phyloP scores from a whole-genome alignment of 1,140 invertebrate species.

The Argopecten irradians region DNA sequence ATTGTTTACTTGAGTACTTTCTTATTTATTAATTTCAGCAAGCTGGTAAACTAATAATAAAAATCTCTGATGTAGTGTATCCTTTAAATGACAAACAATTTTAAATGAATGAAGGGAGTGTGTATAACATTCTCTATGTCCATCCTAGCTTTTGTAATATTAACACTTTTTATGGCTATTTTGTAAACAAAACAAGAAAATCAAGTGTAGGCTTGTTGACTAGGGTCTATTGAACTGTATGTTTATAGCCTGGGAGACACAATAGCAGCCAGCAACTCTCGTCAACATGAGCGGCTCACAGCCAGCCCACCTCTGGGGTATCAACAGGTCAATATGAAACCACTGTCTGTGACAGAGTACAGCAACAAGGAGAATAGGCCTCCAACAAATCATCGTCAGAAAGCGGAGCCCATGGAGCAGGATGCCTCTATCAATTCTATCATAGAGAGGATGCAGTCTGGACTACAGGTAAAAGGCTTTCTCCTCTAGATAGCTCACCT shows the following conservation, averaged over 20 bases:
- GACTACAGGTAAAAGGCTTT: conserved; percentile 67
- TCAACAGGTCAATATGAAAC: background rate
- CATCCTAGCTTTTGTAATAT: background rate
- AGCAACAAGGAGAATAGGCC: conserved; percentile 60
- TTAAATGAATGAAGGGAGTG: too few relatives aligned
- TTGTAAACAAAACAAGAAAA: too few relatives aligned
- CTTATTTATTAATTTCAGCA: too few relatives aligned
- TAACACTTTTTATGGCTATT: conserved; percentile 24
- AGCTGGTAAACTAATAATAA: too few relatives aligned
- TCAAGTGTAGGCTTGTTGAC: too few relatives aligned
- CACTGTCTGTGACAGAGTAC: background rate
- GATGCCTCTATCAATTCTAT: conserved; percentile 65
- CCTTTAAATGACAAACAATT: too few relatives aligned
- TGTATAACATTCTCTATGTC: too few relatives aligned
- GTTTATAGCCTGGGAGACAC: conserved; percentile 61
- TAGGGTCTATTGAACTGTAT: background rate
- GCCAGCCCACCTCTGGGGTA: background rate
- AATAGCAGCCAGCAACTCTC: conserved; percentile 59
- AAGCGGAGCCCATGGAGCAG: conserved; percentile 24
- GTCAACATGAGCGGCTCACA: conserved; percentile 20
- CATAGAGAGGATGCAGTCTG: conserved; percentile 68
- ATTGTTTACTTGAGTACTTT: too few relatives aligned
- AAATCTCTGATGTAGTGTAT: background rate
- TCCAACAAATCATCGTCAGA: background rate
- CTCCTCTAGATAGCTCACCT: too few relatives aligned